Evolutionary conservation across 2,113 vertebrate genomes (phyloP).

Genomic region (Lynx canadensis): DNA sequence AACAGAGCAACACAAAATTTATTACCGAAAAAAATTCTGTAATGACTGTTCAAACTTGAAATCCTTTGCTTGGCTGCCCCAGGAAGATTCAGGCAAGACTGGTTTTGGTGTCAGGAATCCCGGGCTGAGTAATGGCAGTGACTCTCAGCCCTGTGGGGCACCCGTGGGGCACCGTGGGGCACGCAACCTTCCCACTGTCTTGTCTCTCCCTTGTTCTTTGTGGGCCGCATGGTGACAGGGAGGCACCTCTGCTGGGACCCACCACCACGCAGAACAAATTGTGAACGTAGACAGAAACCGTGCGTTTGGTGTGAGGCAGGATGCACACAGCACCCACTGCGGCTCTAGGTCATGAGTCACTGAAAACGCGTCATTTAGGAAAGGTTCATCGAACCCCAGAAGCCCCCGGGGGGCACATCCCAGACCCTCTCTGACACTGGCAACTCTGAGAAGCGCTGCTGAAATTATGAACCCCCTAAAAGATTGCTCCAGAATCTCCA

Average conservation of each 20-base stretch:
- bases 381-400: rapidly evolving
- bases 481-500: background rate
- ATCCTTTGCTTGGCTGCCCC: background rate
- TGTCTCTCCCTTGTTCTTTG: background rate
- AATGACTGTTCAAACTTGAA: background rate
- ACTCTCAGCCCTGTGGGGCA: too few species aligned
- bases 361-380: background rate
- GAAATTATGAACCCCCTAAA: rapidly evolving
- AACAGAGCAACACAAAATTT: background rate
- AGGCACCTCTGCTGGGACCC: background rate
- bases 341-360: rapidly evolving
- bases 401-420: background rate
- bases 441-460: background rate
- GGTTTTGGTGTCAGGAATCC: too few species aligned
- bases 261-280: rapidly evolving
- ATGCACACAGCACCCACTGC: rapidly evolving
- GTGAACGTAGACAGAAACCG: rapidly evolving
- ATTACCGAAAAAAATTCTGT: background rate
- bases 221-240: rapidly evolving
- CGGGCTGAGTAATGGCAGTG: rapidly evolving
- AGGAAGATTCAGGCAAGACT: too few species aligned
- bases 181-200: rapidly evolving
- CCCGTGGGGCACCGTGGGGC: rapidly evolving
- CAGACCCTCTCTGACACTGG: background rate
- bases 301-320: rapidly evolving